These are phyloP conservation scores for Fregata magnificens DNA, from an alignment of 2,113 vertebrate species.

Conservation along the genomic window DNA sequence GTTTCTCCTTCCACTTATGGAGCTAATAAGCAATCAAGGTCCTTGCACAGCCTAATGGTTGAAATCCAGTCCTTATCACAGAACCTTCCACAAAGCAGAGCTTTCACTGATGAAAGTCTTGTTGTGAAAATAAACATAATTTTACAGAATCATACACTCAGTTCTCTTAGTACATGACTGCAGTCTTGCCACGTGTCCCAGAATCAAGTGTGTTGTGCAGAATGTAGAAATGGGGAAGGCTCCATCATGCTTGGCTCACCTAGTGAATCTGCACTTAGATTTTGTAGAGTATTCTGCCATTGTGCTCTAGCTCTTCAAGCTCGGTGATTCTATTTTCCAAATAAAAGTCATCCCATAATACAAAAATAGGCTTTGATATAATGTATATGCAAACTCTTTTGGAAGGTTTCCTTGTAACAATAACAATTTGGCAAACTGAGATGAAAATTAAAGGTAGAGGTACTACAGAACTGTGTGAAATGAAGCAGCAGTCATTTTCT, in stretches of 20 bases:
- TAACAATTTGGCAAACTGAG: background rate
- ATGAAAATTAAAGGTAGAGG: background rate
- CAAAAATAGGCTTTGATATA: background rate
- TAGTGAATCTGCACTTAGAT: background rate
- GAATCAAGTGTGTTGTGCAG: too few species aligned
- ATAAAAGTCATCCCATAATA: background rate
- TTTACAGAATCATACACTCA: background rate
- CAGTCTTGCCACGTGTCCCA: background rate
- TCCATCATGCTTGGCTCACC: background rate
- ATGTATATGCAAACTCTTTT: background rate
- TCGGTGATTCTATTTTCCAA: background rate
- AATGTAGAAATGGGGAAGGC: background rate
- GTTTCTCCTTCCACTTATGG: background rate
- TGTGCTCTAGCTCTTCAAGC: background rate
- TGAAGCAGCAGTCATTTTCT: background rate
- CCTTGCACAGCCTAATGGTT: background rate
- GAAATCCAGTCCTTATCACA: background rate
- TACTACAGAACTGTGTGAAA: background rate
- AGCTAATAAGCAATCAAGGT: background rate
- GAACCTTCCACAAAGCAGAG: background rate
- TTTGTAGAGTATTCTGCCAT: background rate
- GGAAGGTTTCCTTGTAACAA: background rate
- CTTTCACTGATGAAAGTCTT: background rate
- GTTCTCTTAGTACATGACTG: background rate
- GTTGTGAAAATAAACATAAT: background rate